Percentiles rank a stretch among this genome's conserved stretches.
Conservation (phyloP, 2,888 invertebrate species). For the Andrena dorsata region DNA sequence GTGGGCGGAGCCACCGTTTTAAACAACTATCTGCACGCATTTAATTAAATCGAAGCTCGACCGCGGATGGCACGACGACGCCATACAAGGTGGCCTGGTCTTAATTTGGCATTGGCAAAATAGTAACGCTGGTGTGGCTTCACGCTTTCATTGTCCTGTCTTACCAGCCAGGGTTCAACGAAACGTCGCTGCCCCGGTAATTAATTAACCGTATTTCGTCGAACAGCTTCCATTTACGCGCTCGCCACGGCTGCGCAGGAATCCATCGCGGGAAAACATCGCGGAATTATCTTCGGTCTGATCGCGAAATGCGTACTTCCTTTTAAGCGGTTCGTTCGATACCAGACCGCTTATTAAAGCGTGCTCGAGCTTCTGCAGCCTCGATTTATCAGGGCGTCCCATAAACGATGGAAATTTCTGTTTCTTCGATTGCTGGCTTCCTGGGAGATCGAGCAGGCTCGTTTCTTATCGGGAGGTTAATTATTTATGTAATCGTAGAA, state of each 20-base stretch:
- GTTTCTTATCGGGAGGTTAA: neutral
- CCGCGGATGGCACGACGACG: constrained; percentile 22
- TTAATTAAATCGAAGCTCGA: constrained; percentile 50
- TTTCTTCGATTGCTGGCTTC: neutral
- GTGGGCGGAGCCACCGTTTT: constrained; percentile 40
- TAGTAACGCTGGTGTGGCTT: constrained; percentile 42
- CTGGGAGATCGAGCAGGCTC: neutral
- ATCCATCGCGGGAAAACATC: constrained; percentile 4
- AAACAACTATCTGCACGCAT: constrained; percentile 37
- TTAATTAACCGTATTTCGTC: constrained; percentile 51
- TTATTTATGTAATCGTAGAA: neutral
- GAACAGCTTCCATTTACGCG: constrained; percentile 38
- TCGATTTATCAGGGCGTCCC: constrained; percentile 20
- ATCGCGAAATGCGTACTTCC: constrained; percentile 30
- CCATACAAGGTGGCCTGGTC: constrained; percentile 49
- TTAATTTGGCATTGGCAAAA: constrained; percentile 56
- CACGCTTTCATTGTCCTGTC: constrained; percentile 53
- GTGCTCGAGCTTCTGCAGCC: neutral
- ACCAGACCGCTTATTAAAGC: constrained; percentile 17
- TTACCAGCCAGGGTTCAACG: neutral
- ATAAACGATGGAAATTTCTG: neutral
- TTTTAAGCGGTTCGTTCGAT: constrained; percentile 25
- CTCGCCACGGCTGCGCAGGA: neutral
- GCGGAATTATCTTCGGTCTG: constrained; percentile 29
- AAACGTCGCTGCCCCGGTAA: constrained; percentile 23